Base-by-base conservation (phyloP, 2,797 vertebrate species). In the Bovichtus diacanthus region DNA sequence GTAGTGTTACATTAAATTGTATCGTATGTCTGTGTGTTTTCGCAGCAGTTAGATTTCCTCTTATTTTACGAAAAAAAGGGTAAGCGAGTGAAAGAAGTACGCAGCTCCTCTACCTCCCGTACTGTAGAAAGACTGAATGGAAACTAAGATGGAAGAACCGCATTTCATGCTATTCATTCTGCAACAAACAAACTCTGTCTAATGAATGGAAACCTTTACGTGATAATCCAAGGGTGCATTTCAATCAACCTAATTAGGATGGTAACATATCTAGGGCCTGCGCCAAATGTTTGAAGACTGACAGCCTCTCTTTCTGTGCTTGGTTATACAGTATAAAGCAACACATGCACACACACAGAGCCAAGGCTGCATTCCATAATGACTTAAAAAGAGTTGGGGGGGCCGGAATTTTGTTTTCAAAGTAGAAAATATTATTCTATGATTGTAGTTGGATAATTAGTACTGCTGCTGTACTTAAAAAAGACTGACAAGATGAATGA, bases 381-480 rank as follows among this genome's bases (percentile, higher is more conserved):
- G 67, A 65, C 60, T 84, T 60, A 81, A 84, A 83, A 80, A 69
- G 36, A 70, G 67, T 31, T 62, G 51, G 67, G 61, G 51, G 46
- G 78, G 60, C 38, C 70, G 69, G 76, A 60, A 84, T 90, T 83
- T 83, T 70, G 74, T 75, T 88, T 88, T 87, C 73, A 84, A 76
- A 80, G 58, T 69, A 87, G 60, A 78, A 87, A 86, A 88, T 80
- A 69, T 76, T 86, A 74, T 60, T 85, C 75, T 89, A 62, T 90
- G 85, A 91, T 90, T 91, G 87, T 87, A 67, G 81, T n/a, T n/a
- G n/a, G 58, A 74, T 93, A 84, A 90, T 92, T 81, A 86, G 73
- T 83, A n/a, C n/a, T n/a, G 54, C 75, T 80, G 75, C 75, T 66
- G 59, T 54, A 58, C 71, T 76, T 84, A 64, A 75, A 66, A 78